Evolutionary conservation across 1,140 invertebrate genomes (phyloP).

Genomic region (Diplogasteroides magnus): DNA sequence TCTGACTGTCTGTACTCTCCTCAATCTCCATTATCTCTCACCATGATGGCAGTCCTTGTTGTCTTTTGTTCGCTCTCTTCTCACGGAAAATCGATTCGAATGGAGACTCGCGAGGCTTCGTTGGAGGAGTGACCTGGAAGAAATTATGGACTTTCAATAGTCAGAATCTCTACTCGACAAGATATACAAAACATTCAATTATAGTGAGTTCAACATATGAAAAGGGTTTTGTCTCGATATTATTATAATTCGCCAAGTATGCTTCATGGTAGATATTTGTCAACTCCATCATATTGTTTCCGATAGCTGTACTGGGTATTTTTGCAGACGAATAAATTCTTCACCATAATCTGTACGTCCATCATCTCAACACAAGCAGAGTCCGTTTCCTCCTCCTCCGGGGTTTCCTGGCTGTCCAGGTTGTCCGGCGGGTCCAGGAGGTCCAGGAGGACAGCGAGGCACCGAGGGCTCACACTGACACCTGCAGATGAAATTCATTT

Average conservation of each 20-base stretch:
- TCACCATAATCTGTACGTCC: conserved; percentile 36
- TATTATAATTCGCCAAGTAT: neutral
- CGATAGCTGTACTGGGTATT: neutral
- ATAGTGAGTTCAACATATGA: neutral
- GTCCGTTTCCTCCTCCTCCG: neutral
- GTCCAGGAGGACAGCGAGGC: conserved; percentile 34
- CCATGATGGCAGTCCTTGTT: conserved; percentile 9
- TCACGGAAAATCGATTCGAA: conserved; percentile 21
- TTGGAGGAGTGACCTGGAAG: too few relatives aligned
- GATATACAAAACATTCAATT: too few relatives aligned
- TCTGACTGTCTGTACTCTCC: too few relatives aligned
- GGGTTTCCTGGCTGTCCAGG: neutral
- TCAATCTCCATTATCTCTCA: too few relatives aligned
- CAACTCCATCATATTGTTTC: neutral
- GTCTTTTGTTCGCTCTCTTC: conserved; percentile 5
- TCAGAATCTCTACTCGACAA: too few relatives aligned
- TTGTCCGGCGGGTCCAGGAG: conserved; percentile 35
- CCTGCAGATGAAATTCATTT: too few relatives aligned
- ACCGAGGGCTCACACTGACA: conserved; percentile 33
- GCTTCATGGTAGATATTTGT: neutral
- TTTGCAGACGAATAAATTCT: neutral
- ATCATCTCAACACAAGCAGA: conserved; percentile 37
- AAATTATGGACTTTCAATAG: too few relatives aligned
- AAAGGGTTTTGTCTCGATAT: too few relatives aligned
- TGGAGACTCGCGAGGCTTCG: too few relatives aligned